These are phyloP conservation scores for Drosophila carrolli DNA, from an alignment of 1,140 invertebrate species.

Conservation along the genomic window DNA sequence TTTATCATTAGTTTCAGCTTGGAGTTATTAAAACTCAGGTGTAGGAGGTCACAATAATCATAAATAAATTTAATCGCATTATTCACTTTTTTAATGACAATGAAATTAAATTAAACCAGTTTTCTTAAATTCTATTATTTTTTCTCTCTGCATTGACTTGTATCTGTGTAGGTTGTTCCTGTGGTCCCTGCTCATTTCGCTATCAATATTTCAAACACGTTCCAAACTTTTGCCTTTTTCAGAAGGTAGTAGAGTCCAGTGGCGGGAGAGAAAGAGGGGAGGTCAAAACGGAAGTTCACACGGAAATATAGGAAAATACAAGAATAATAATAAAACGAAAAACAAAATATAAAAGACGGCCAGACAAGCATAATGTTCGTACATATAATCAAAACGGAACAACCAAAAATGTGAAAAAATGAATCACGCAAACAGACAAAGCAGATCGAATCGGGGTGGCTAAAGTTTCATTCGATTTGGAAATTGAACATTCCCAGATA, in stretches of 20 bases:
- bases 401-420: slow-evolving; percentile 55
- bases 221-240: slow-evolving; percentile 76
- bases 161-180: slow-evolving; percentile 40
- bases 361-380: slow-evolving; percentile 63
- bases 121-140: background rate
- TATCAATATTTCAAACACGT: slow-evolving; percentile 82
- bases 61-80: too few species aligned
- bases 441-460: slow-evolving; percentile 38
- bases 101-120: too few species aligned
- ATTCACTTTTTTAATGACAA: too few species aligned
- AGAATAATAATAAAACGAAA: slow-evolving; percentile 62
- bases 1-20: too few species aligned
- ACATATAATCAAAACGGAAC: slow-evolving; percentile 52
- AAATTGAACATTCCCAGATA: slow-evolving; percentile 36
- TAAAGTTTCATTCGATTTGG: slow-evolving; percentile 36
- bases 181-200: slow-evolving; percentile 65
- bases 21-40: too few species aligned
- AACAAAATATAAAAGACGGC: slow-evolving; percentile 40
- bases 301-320: slow-evolving; percentile 76
- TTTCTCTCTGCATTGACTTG: slow-evolving; percentile 16
- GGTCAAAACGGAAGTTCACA: slow-evolving; percentile 77
- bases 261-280: background rate
- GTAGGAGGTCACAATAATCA: too few species aligned
- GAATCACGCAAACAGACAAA: slow-evolving; percentile 64
- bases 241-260: slow-evolving; percentile 17